A percentile compares a stretch with the other conserved stretches of the same genome.
These are phyloP conservation scores for Sylvilagus bachmani DNA, from an alignment of 2,113 vertebrate genomes.

Conservation along the genomic window DNA sequence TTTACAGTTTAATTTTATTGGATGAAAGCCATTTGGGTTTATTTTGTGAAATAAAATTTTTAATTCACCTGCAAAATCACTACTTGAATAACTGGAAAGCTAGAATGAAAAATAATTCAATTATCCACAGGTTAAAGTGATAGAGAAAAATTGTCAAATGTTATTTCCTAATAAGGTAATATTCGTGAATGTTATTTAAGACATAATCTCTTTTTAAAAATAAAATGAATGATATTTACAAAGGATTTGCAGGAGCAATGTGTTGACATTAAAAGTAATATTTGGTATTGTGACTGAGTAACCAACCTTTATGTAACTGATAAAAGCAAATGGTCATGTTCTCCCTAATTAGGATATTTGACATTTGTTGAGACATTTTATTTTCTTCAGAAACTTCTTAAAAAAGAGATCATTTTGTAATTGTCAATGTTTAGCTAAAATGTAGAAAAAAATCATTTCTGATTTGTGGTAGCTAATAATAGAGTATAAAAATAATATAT, in stretches of 20 bases:
- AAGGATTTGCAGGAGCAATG: neutral
- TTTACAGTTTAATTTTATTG: conserved; percentile 4
- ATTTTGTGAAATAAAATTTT: conserved; percentile 28
- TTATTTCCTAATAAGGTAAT: neutral
- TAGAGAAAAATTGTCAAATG: neutral
- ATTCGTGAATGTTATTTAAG: neutral
- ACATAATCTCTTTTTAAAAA: neutral
- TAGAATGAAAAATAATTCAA: neutral
- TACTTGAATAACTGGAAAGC: neutral
- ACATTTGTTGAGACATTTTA: neutral
- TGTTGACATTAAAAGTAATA: neutral
- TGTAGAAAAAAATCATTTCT: neutral
- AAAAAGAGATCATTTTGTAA: neutral
- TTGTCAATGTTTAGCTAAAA: neutral
- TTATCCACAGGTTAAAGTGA: neutral
- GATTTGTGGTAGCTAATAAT: too few species aligned
- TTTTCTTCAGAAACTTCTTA: neutral
- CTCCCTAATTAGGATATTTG: neutral
- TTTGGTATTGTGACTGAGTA: neutral
- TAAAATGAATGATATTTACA: neutral
- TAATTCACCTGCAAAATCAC: neutral
- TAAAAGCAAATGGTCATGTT: neutral
- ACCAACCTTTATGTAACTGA: neutral
- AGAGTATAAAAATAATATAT: too few species aligned
- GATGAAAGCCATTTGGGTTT: neutral